phyloP scores from a whole-genome alignment of 1,140 invertebrate species.

The Teleogryllus occipitalis region DNA sequence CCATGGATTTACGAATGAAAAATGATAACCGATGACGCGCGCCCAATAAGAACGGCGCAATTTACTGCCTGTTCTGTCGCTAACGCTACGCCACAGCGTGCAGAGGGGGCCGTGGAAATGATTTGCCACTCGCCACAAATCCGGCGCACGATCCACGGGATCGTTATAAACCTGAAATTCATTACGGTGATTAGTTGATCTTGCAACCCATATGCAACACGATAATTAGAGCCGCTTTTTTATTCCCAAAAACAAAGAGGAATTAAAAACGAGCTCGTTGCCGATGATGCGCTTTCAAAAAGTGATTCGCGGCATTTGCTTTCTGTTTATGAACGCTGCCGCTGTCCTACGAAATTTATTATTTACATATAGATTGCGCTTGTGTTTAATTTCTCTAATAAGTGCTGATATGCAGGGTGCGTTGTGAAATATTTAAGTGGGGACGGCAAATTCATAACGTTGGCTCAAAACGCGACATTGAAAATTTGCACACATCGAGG shows the following conservation, averaged over 20 bases:
- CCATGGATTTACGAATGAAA: neutral
- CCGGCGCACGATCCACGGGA: neutral
- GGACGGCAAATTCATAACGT: neutral
- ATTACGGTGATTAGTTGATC: neutral
- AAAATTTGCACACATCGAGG: neutral
- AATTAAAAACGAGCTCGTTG: neutral
- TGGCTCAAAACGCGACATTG: neutral
- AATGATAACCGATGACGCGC: neutral
- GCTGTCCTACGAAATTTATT: neutral
- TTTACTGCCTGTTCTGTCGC: too few species aligned
- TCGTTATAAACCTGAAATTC: neutral
- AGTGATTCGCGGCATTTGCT: neutral
- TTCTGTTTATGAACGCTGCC: neutral
- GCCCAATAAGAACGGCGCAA: too few species aligned
- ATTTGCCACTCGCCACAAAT: neutral
- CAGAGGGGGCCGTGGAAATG: neutral
- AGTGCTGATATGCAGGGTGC: neutral
- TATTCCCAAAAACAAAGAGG: neutral
- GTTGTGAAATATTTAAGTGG: neutral
- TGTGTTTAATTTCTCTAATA: neutral
- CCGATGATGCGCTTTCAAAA: neutral
- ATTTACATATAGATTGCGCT: constrained; percentile 5
- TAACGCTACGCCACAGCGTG: too few species aligned
- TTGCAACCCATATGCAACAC: neutral
- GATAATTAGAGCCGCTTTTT: neutral